Evolutionary conservation across 1,140 invertebrate species (phyloP), one percentile per base, ranked within the genome.

Genomic region (Cheumatopsyche charites): DNA sequence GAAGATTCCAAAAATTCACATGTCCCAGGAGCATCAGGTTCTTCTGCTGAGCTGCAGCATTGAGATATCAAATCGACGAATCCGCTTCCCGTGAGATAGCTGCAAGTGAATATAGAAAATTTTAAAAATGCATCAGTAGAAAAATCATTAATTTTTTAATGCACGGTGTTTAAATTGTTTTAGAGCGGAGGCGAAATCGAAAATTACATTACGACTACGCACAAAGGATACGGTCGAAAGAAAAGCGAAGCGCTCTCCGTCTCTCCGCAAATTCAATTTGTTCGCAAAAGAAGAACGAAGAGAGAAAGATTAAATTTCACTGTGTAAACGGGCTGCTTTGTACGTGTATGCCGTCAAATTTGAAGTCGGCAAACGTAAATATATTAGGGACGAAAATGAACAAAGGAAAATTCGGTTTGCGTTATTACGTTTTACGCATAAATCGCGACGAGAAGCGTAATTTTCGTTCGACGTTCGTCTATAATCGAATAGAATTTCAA

Each of bases 1-100:
- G 74, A 73, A 1, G 74, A 62, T 15, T 76, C 74, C 25, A 85
- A 62, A 1, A 85, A 78, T 71, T 85, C 83, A 75, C 81, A 85
- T 4, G 80, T 77, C 0, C 78, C 78, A 0, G 78, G 70, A 2
- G 82, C 80, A 7, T 83, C 82, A 47, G 80, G 81, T n/a, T 85
- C 84, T 43, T 80, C 79, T 23, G 84, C 83, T 6, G 80, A 81
- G 3, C 79, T 80, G 73, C 80, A 81, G 72, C 83, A 80, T 9
- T 81, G 78, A 13, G 75, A 79, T 0, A 85, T 75, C 7, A 83
- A 78, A 19, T 85, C 84, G 17, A 85, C 77, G 9, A 85, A 62
- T 12, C 83, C 81, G 42, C 81, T 80, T 52, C 81, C 80, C 62
- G 85, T 78, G 41, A 85, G 71, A 68, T 84, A 85, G 52, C 84